phyloP scores from a whole-genome alignment of 64 coral and sea anemone species.

The Astreopora myriophthalma region DNA sequence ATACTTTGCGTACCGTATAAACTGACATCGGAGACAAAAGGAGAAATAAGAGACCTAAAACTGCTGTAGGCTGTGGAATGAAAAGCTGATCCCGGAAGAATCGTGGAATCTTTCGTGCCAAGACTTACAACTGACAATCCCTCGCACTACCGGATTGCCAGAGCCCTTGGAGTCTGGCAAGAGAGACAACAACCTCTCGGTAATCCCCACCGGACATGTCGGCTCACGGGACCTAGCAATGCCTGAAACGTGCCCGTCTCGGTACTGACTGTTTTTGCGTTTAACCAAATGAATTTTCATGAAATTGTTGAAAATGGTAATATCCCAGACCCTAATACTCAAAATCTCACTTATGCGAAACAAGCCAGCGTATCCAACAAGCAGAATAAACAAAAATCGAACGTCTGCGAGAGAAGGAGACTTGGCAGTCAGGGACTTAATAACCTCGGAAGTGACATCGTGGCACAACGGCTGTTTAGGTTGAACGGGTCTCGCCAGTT shows the following conservation, averaged over 20 bases:
- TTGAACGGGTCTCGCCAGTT: not conserved
- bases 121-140: not conserved
- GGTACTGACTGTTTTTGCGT: not conserved
- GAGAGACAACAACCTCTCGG: not conserved
- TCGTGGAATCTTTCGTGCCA: too few relatives aligned
- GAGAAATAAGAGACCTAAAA: too few relatives aligned
- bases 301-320: too few relatives aligned
- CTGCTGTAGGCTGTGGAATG: too few relatives aligned
- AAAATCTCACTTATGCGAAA: too few relatives aligned
- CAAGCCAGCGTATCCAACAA: too few relatives aligned
- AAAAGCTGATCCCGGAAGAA: not conserved
- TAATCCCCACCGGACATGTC: not conserved
- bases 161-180: not conserved
- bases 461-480: not conserved
- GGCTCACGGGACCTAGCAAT: not conserved
- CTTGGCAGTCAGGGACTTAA: not conserved
- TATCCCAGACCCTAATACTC: too few relatives aligned
- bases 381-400: too few relatives aligned
- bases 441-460: not conserved
- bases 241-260: not conserved
- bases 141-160: not conserved
- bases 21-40: too few relatives aligned
- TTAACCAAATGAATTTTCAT: too few relatives aligned
- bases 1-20: too few relatives aligned
- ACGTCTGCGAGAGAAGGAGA: too few relatives aligned